Conservation (phyloP, 2,113 vertebrate species). For the Sinocyclocheilus maitianheensis region DNA sequence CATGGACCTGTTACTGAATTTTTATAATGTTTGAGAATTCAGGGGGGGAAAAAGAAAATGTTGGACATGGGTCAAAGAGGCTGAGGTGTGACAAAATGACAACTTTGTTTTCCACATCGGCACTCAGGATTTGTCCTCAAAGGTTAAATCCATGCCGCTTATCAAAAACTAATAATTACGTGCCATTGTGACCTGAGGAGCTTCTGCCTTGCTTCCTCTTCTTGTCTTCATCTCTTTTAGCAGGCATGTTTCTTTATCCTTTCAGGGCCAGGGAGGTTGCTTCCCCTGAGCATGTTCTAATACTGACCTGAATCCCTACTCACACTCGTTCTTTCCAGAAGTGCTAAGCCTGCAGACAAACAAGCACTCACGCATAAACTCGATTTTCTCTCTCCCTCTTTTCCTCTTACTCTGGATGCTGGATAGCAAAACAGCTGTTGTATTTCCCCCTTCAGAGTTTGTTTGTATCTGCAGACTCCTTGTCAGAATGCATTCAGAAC, state of each 20-base stretch:
- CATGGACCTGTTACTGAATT: background rate
- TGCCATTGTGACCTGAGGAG: background rate
- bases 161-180: slow-evolving; percentile 9
- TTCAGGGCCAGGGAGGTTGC: background rate
- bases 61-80: background rate
- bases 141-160: background rate
- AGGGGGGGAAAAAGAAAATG: background rate
- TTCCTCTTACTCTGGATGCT: slow-evolving; percentile 17
- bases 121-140: background rate
- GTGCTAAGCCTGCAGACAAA: slow-evolving; percentile 39
- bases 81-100: background rate
- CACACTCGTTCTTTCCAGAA: slow-evolving; percentile 30
- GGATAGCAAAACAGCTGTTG: slow-evolving; percentile 48
- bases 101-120: background rate
- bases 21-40: background rate
- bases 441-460: slow-evolving; percentile 49
- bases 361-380: slow-evolving; percentile 24
- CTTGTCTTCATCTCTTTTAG: slow-evolving; percentile 21
- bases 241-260: slow-evolving; percentile 9
- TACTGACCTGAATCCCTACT: slow-evolving; percentile 52
- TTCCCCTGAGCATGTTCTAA: slow-evolving; percentile 9
- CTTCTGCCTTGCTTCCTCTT: background rate
- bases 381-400: slow-evolving; percentile 14
- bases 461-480: slow-evolving; percentile 43
- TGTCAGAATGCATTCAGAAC: slow-evolving; percentile 53